Conservation (phyloP, 64 coral and sea anemone genomes). For the Pachyseris speciosa region DNA sequence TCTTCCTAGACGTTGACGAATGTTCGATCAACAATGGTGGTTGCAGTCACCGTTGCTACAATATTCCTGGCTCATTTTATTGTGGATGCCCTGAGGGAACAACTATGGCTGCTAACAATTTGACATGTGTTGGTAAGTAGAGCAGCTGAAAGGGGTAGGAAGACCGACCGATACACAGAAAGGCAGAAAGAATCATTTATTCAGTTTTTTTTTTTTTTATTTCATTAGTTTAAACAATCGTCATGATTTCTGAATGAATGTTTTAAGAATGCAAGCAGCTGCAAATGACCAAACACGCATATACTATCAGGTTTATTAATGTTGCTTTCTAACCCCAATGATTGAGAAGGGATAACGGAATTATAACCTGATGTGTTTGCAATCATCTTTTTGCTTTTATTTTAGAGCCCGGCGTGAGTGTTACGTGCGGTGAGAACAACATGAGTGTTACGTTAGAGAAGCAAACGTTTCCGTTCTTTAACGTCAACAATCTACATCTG, state of each 20-base stretch:
- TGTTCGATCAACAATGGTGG: conserved; percentile 33
- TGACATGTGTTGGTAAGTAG: conserved; percentile 27
- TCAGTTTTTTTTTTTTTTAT: too few relatives aligned
- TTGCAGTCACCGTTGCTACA: conserved; percentile 26
- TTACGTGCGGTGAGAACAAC: conserved; percentile 22
- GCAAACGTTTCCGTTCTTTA: conserved; percentile 35
- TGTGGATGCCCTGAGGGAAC: conserved; percentile 22
- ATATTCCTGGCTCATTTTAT: conserved; percentile 41
- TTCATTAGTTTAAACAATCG: too few relatives aligned
- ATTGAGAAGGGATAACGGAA: too few relatives aligned
- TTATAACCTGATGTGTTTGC: neutral
- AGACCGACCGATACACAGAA: neutral
- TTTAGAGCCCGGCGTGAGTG: conserved; percentile 64
- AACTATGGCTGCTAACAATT: conserved; percentile 13
- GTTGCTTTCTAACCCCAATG: too few relatives aligned
- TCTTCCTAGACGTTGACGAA: conserved; percentile 21
- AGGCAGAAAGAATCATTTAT: neutral
- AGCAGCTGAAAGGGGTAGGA: neutral
- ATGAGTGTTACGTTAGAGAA: conserved; percentile 52
- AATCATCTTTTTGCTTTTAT: neutral
- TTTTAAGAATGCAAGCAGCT: too few relatives aligned
- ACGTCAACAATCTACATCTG: conserved; percentile 20
- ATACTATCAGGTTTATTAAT: too few relatives aligned
- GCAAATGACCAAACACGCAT: too few relatives aligned
- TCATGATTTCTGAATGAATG: too few relatives aligned